Evolutionary conservation across 2,888 invertebrate genomes (phyloP).

Genomic region (Spialia ferax): DNA sequence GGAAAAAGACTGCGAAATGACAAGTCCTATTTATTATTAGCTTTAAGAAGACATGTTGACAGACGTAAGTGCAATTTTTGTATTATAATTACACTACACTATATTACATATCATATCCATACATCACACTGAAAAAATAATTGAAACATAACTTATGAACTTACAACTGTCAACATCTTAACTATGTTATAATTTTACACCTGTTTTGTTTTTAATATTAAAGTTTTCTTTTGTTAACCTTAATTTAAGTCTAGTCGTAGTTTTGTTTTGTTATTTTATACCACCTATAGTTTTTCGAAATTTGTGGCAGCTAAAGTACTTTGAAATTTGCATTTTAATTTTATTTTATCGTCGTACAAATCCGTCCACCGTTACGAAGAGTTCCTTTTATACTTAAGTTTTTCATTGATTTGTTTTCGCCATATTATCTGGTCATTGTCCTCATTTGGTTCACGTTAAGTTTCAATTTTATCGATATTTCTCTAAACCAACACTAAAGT

Average conservation of each 20-base stretch:
- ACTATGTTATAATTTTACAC: constrained; percentile 27
- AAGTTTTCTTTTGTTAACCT: constrained; percentile 50
- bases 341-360: constrained; percentile 12
- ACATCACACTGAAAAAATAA: too few species aligned
- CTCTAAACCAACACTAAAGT: background rate
- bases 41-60: constrained; percentile 13
- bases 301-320: background rate
- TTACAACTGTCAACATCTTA: constrained; percentile 15
- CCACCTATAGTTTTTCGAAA: constrained; percentile 21
- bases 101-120: too few species aligned
- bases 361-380: constrained; percentile 29
- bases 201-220: constrained; percentile 42
- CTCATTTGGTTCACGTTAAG: background rate
- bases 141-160: background rate
- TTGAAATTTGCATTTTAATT: background rate
- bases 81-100: too few species aligned
- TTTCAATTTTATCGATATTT: background rate
- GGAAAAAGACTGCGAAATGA: constrained; percentile 74
- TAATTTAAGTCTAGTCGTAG: constrained; percentile 64
- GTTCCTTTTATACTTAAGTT: constrained; percentile 22
- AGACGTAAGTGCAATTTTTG: background rate
- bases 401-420: background rate
- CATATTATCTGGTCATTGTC: constrained; percentile 22
- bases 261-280: constrained; percentile 45
- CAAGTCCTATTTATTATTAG: constrained; percentile 54